phyloP scores from a whole-genome alignment of 2,888 invertebrate genomes.

The Phytoseiulus persimilis region DNA sequence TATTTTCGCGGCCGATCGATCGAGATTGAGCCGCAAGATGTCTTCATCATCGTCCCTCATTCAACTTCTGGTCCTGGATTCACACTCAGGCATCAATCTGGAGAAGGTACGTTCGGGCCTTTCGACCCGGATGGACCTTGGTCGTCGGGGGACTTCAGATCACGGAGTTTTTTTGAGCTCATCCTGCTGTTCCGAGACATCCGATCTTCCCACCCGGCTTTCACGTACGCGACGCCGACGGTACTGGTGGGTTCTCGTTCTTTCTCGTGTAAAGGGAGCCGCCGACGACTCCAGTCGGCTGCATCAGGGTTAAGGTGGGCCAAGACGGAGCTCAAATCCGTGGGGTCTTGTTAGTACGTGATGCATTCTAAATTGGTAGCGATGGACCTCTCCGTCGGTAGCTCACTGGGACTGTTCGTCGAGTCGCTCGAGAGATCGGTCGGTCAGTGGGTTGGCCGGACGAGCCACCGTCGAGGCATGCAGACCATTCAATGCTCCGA shows the following conservation, averaged over 20 bases:
- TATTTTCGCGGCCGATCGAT: too few relatives aligned
- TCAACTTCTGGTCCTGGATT: too few relatives aligned
- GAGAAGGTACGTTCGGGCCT: too few relatives aligned
- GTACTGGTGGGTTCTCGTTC: not conserved
- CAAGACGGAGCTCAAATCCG: not conserved
- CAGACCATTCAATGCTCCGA: not conserved
- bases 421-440: not conserved
- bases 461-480: not conserved
- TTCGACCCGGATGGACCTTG: too few relatives aligned
- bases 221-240: not conserved
- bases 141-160: too few relatives aligned
- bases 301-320: not conserved
- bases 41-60: too few relatives aligned
- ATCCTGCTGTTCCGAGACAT: too few relatives aligned
- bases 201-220: too few relatives aligned
- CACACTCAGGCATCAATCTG: too few relatives aligned
- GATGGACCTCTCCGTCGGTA: not conserved
- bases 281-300: not conserved
- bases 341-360: not conserved
- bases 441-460: not conserved
- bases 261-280: not conserved
- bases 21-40: too few relatives aligned
- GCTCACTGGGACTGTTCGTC: not conserved
- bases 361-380: constrained; percentile 5
- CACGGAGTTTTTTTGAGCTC: too few relatives aligned